Base-by-base conservation (phyloP, 2,888 invertebrate species). In the Therioaphis trifolii region DNA sequence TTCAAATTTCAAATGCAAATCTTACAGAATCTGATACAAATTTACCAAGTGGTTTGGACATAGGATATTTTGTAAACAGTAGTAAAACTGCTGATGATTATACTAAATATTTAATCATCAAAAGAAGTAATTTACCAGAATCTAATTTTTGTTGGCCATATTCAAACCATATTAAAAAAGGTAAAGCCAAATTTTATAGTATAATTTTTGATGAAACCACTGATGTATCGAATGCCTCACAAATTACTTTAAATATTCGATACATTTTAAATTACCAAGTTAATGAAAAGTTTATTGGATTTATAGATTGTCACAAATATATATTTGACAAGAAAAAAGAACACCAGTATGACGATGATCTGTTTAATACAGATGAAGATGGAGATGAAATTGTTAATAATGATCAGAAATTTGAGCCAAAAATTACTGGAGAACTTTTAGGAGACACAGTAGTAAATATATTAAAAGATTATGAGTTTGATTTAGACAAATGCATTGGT, bases 181-280 rank as follows among this genome's bases (percentile, higher is more conserved):
- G 27, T 76, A 40, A 84, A 63, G 74, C 84, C 27, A 85, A 85
- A 84, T 87, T 85, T 77, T 87, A 85, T 85, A 84, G 86, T 71
- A 85, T 87, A 49, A 84, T 87, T 15, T 87, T 87, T 84, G 87
- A 88, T 71, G 63, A 63, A 29, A 63, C 63, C 0, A 63, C 29
- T 4, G 63, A 63, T 29, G 2, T 63, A 7, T 63, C 63, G 4
- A 27, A 63, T 63, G 15, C 29, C 15, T 63, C 63, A 29, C 63
- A 63, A 29, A 29, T 63, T 15, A 63, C 29, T 18, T 63, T 29
- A 63, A 63, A 63, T 63, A 63, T 63, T 7, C 29, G 63, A 15
- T 63, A 63, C 63, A 29, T 63, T 29, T 29, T 18, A 2, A 63
- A 63, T 18, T 4, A 63, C 7, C 18, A 63, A 63, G 63, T 63